A percentile compares a stretch with the other conserved stretches of the same genome.
phyloP scores from a whole-genome alignment of 2,888 invertebrate species.

The Chrysolina americana region DNA sequence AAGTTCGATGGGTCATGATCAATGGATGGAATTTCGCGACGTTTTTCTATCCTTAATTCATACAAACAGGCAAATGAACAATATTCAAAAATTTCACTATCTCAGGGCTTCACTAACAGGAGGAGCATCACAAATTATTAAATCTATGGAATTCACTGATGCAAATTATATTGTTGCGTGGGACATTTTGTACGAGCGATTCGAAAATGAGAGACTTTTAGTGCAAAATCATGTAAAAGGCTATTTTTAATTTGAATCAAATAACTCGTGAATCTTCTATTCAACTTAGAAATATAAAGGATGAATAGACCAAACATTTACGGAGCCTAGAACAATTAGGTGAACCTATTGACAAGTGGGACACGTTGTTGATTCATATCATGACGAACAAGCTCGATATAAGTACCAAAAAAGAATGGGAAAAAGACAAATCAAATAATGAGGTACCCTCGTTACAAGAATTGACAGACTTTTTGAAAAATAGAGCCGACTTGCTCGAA shows the following conservation, averaged over 20 bases:
- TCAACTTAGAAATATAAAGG: not conserved
- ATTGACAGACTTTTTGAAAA: constrained; percentile 43
- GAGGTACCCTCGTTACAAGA: constrained; percentile 12
- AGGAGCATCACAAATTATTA: constrained; percentile 35
- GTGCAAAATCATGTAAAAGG: constrained; percentile 28
- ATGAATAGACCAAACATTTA: constrained; percentile 42
- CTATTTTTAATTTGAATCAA: not conserved
- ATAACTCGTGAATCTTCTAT: not conserved
- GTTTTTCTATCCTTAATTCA: constrained; percentile 45
- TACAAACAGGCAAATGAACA: constrained; percentile 35
- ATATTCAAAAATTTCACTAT: constrained; percentile 46
- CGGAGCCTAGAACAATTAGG: constrained; percentile 43
- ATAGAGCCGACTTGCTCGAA: no score
- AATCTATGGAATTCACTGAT: constrained; percentile 37
- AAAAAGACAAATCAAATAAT: constrained; percentile 29
- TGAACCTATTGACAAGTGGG: constrained; percentile 37
- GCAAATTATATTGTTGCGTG: constrained; percentile 38
- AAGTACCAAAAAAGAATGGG: constrained; percentile 39
- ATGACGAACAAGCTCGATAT: constrained; percentile 36
- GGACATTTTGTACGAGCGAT: constrained; percentile 40
- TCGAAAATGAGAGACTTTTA: constrained; percentile 37
- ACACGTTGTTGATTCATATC: constrained; percentile 44
- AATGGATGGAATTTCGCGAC: no score
- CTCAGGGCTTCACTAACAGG: constrained; percentile 33
- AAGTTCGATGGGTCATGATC: constrained; percentile 42